Percentiles rank a stretch among this genome's conserved stretches.
These are phyloP conservation scores for Perognathus longimembris DNA, from an alignment of 2,113 vertebrate species.

Conservation along the genomic window DNA sequence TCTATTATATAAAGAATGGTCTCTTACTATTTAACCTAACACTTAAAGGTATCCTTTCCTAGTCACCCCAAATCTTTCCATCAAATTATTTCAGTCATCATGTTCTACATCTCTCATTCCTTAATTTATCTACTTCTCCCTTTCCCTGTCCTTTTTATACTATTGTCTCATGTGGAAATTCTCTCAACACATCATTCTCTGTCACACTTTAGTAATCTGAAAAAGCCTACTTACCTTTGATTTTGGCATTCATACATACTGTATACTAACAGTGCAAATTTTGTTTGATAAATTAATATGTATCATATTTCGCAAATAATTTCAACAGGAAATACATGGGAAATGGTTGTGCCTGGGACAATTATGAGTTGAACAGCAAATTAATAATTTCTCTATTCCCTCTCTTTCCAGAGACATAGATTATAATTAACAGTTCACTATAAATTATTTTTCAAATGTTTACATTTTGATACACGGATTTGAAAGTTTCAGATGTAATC, in stretches of 20 bases:
- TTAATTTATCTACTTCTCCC: background rate
- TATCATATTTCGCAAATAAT: background rate
- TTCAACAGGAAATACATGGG: background rate
- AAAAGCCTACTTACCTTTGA: background rate
- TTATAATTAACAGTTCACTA: background rate
- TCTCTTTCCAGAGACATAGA: background rate
- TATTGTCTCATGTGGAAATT: background rate
- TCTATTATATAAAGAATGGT: background rate
- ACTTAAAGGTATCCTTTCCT: background rate
- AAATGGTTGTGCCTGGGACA: background rate
- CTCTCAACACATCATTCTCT: background rate
- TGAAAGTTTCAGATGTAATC: too few species aligned
- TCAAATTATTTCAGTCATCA: background rate
- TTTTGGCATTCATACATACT: conserved; percentile 6
- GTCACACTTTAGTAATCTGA: background rate
- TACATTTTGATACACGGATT: background rate
- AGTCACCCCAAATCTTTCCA: background rate
- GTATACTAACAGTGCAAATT: background rate
- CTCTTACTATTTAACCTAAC: background rate
- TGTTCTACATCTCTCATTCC: background rate
- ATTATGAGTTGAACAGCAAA: background rate
- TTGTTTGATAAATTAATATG: background rate
- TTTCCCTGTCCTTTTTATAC: background rate
- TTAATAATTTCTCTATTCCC: background rate
- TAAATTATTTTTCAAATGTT: background rate